Conservation (phyloP, 1,140 invertebrate genomes). For the Epicauta chinensis region DNA sequence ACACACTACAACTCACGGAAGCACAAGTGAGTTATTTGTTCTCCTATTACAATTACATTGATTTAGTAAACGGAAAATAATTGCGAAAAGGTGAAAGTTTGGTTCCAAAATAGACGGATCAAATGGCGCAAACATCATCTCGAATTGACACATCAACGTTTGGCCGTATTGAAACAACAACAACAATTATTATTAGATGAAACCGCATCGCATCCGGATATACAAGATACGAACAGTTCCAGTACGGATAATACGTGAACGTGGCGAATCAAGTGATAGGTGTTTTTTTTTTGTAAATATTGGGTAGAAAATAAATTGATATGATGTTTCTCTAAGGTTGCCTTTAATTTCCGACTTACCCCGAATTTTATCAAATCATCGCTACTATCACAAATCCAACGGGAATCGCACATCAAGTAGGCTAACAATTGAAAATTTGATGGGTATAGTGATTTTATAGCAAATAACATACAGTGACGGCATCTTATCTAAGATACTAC, state of each 20-base stretch:
- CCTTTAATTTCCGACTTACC: too few relatives aligned
- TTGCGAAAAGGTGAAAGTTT: slow-evolving; percentile 78
- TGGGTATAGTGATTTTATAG: too few relatives aligned
- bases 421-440: too few relatives aligned
- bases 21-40: slow-evolving; percentile 63
- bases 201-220: slow-evolving; percentile 32
- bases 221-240: slow-evolving; percentile 38
- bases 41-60: not conserved
- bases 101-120: slow-evolving; percentile 95
- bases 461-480: too few relatives aligned
- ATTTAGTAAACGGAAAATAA: not conserved
- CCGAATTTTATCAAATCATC: too few relatives aligned
- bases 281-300: not conserved
- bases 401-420: too few relatives aligned
- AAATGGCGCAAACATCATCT: slow-evolving; percentile 94
- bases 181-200: slow-evolving; percentile 41
- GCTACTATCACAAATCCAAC: too few relatives aligned
- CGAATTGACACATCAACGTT: slow-evolving; percentile 81
- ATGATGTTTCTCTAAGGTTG: too few relatives aligned
- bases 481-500: too few relatives aligned
- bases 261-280: not conserved
- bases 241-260: slow-evolving; percentile 36
- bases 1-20: slow-evolving; percentile 82
- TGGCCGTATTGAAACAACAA: slow-evolving; percentile 69
- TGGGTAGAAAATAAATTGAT: not conserved